Evolutionary conservation across 1,140 invertebrate species (phyloP), one percentile per base, ranked within the genome.

Genomic region (Cylas formicarius): DNA sequence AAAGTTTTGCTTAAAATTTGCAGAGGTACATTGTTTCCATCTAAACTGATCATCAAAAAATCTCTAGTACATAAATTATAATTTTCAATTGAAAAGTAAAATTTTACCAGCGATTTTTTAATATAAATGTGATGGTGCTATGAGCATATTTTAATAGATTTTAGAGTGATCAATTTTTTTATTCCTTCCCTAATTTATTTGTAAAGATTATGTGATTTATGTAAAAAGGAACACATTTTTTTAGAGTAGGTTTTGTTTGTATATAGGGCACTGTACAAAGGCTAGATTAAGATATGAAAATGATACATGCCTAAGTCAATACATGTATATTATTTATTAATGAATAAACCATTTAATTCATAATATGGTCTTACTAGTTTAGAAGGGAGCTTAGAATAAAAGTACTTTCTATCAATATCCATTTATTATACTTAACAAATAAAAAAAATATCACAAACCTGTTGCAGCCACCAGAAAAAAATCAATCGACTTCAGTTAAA

Each of bases 101-200:
- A 11, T 45, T 26, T 19, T 44, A 27, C 37, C 43, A 44, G 45
- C 34, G 44, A 49, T 39, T 52, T 43, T 37, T 45, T 52, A 29
- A n/a, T 51, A 46, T 62, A 51, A 60, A 59, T 61, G 60, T 62
- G 57, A 62, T 62, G 58, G 60, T 60, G 58, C 58, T 58, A 61
- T 22, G 57, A 32, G 53, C 51, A 48, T 53, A 55, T 51, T 29
- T 33, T n/a, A 23, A 48, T 56, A 51, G 45, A 8, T 39, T 37
- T 23, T 38, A 44, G 22, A 39, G 16, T 21, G 23, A 27, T 17
- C 18, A 48, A 24, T 48, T 41, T 40, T 28, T 51, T 28, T 37
- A 37, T 52, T 48, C 18, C 46, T 48, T 41, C 49, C 20, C 34
- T 50, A 29, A 39, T 52, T 50, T 50, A 50, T 26, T 57, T 55